Percentiles rank a stretch among this genome's conserved stretches.
Conservation (phyloP, 2,888 invertebrate genomes). For the Thecophora atra region DNA sequence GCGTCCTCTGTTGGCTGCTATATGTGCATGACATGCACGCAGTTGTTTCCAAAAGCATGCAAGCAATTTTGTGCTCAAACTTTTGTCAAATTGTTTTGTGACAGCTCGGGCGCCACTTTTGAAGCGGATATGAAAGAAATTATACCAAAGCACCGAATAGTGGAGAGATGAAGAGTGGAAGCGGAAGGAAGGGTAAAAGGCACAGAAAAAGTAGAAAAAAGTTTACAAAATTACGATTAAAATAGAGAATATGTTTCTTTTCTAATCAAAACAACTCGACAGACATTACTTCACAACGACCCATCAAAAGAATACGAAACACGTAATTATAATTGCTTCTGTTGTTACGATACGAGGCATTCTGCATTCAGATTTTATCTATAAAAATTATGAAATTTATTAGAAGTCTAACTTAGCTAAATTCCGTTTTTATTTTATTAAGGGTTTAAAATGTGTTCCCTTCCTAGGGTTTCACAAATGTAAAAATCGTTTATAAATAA, state of each 20-base stretch:
- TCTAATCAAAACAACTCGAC: background rate
- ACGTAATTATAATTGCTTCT: no score
- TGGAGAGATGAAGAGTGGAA: background rate
- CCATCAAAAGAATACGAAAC: no score
- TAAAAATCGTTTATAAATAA: no score
- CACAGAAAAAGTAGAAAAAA: background rate
- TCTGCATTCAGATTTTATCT: no score
- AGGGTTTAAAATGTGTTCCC: no score
- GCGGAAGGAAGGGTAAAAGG: background rate
- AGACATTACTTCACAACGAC: no score
- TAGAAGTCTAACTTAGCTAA: no score
- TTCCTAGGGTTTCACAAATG: no score
- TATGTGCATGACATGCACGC: constrained; percentile 10
- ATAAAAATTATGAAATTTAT: no score
- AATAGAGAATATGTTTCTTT: background rate
- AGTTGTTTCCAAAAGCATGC: constrained; percentile 22
- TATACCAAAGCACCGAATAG: background rate
- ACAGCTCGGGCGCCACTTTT: constrained; percentile 32
- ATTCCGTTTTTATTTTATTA: no score
- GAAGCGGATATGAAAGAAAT: constrained; percentile 20
- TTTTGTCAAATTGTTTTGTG: constrained; percentile 38
- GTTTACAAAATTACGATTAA: background rate
- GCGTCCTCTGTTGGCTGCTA: background rate
- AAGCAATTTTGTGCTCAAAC: constrained; percentile 34
- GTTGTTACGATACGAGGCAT: no score